Evolutionary conservation across 2,888 invertebrate species (phyloP), one percentile per base, ranked within the genome.

Genomic region (Phania funesta): DNA sequence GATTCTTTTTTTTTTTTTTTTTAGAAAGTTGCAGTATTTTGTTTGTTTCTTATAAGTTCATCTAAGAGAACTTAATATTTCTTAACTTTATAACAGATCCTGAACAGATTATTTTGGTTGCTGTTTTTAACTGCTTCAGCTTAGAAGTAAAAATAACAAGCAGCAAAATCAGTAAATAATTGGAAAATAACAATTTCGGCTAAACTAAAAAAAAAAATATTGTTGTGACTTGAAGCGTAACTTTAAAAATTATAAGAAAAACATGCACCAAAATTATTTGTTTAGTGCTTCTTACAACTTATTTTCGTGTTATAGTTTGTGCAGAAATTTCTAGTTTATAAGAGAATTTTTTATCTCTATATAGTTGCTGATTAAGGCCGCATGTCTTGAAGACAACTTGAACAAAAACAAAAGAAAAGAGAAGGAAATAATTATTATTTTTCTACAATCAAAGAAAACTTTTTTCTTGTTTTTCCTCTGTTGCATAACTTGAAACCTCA

Each of bases 31-130:
- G 50, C n/a, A 35, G 32, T 64, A 41, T 64, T 48, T 56, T 67
- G 56, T 50, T 73, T 75, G 38, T 48, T 75, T 65, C 65, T 67
- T 58, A 67, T 16, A 67, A 65, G 58, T 67, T 67, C 9, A 65
- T 65, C 67, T 67, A 50, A 65, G 18, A 58, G 54, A 74, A 80
- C 68, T 80, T 70, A 52, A 71, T 65, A 62, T 58, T 65, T 41
- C 7, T 65, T 50, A 54, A 44, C 18, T 24, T 62, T 46, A 5
- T n/a, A n/a, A n/a, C n/a, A n/a, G n/a, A n/a, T n/a, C n/a, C n/a
- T n/a, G n/a, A 74, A 56, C 24, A 64, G 54, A 74, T 64, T 64
- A 74, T 73, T 62, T 64, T 46, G 32, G 62, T 54, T 62, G 44
- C 52, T 73, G 20, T 73, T 73, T 20, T 52, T 52, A 60, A 60